Evolutionary conservation across 2,888 invertebrate genomes (phyloP).

Genomic region (Ormyrus pomaceus): DNA sequence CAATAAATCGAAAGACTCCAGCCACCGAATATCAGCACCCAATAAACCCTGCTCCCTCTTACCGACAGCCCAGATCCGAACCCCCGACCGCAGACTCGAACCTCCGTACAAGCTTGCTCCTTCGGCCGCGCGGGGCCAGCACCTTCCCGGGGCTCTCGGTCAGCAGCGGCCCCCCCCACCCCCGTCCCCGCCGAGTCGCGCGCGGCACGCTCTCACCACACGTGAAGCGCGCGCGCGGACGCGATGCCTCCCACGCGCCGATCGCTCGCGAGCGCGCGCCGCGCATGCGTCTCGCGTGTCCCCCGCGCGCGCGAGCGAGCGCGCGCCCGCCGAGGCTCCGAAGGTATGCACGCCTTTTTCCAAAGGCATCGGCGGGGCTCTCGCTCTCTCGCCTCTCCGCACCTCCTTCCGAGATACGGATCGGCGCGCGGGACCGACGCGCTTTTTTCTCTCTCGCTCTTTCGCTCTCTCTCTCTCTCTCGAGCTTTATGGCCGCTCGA

Average conservation of each 20-base stretch:
- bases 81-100: slow-evolving; percentile 20
- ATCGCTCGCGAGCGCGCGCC: slow-evolving; percentile 60
- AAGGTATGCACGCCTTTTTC: slow-evolving; percentile 48
- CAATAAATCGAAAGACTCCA: too few species aligned
- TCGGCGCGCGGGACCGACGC: background rate
- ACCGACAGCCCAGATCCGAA: background rate
- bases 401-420: slow-evolving; percentile 26
- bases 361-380: background rate
- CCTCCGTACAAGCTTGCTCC: background rate
- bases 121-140: slow-evolving; percentile 42
- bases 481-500: too few species aligned
- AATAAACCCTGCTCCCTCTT: too few species aligned
- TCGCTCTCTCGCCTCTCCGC: background rate
- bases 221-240: slow-evolving; percentile 69
- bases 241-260: slow-evolving; percentile 71
- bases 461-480: background rate
- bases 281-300: slow-evolving; percentile 57
- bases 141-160: slow-evolving; percentile 22
- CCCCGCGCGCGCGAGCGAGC: slow-evolving; percentile 13
- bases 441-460: background rate
- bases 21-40: too few species aligned
- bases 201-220: slow-evolving; percentile 71
- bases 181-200: slow-evolving; percentile 61
- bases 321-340: slow-evolving; percentile 29
- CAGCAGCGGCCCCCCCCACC: background rate